These are phyloP conservation scores for Idaea aversata DNA, from an alignment of 2,888 invertebrate genomes.

Conservation along the genomic window DNA sequence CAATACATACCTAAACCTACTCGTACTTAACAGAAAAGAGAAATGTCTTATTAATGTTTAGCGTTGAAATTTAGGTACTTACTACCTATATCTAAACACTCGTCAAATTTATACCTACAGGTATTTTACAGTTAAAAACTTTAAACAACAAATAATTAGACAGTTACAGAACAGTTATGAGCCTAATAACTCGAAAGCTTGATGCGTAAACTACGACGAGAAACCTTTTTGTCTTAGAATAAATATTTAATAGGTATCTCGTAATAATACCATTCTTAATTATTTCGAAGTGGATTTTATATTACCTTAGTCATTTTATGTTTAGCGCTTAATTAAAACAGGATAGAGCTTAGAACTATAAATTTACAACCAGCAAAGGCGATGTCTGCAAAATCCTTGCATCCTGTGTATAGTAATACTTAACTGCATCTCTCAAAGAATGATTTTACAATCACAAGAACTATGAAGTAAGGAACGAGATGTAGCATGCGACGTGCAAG, in stretches of 20 bases:
- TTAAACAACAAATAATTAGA: background rate
- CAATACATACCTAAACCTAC: slow-evolving; percentile 36
- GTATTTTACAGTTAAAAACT: slow-evolving; percentile 11
- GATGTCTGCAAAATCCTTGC: slow-evolving; percentile 33
- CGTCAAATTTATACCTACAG: background rate
- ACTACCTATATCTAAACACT: background rate
- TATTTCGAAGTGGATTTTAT: background rate
- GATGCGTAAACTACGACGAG: background rate
- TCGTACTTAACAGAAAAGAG: slow-evolving; percentile 34
- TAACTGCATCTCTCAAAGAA: slow-evolving; percentile 50
- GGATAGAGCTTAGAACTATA: background rate
- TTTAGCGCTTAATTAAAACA: background rate
- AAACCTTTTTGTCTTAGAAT: background rate
- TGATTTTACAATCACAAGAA: slow-evolving; percentile 72
- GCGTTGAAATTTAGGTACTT: slow-evolving; percentile 12
- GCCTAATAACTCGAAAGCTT: background rate
- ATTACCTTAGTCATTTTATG: background rate
- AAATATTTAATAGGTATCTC: background rate
- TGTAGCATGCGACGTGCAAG: slow-evolving; percentile 69
- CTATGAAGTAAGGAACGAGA: slow-evolving; percentile 70
- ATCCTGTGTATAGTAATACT: slow-evolving; percentile 38
- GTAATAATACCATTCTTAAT: background rate
- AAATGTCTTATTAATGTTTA: slow-evolving; percentile 47
- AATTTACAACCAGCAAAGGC: slow-evolving; percentile 27
- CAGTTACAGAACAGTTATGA: background rate